Base-by-base conservation (phyloP, 2,113 vertebrate species). In the Nesogale talazaci region DNA sequence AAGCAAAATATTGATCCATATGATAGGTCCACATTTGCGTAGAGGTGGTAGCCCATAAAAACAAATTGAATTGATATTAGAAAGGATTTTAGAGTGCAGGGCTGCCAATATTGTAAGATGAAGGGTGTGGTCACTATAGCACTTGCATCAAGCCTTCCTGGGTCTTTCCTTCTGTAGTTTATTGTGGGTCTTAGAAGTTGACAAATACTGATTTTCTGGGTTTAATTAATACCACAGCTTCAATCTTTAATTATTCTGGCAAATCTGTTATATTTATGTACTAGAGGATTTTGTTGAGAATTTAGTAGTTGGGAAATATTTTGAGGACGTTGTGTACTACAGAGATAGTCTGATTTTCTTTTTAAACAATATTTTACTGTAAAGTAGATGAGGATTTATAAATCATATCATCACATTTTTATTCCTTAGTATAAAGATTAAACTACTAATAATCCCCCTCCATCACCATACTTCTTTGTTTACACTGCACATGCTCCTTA, bases 1-100 rank as follows among this genome's bases (percentile, higher is more conserved):
- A 81, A 0, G 42, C 56, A 34, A 84, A 74, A 72, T 29, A 95
- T 86, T 94, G 96, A 95, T 95, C 94, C 89, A n/a, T 52, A n/a
- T 92, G 89, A 93, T 85, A n/a, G 83, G 86, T 72, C 15, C 17
- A 92, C 78, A 52, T 52, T 80, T 61, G 61, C 89, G 67, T 8
- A 83, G 67, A 59, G 10, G 12, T 81, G 92, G 42, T n/a, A 90
- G 59, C 20, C 25, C 74, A 0, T 72, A 86, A 83, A 90, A 67
- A 67, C 2, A 63, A 67, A 86, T 11, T 19, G 78, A 76, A 61
- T 61, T 31, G 67, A 8, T 74, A 56, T 83, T 63, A 74, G 69
- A 80, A 89, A 74, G 38, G 25, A 86, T 63, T 81, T 86, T 42
- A 63, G 2, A 31, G 2, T 23, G 6, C 31, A 85, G 40, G 79